phyloP scores from a whole-genome alignment of 2,113 vertebrate genomes.

The Indicator indicator region DNA sequence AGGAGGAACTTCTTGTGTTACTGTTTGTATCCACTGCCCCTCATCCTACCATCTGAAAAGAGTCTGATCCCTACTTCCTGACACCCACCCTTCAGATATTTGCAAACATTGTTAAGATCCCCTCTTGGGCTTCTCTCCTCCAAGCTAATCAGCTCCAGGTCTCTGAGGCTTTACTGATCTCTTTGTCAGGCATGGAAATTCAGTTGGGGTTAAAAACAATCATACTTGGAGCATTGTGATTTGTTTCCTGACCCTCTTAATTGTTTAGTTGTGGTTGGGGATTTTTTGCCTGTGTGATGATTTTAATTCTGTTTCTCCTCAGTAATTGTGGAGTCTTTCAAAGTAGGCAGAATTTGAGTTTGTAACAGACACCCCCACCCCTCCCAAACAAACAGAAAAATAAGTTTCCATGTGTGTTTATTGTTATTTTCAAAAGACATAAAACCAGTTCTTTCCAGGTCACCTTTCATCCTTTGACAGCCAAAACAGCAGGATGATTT shows the following conservation, averaged over 20 bases:
- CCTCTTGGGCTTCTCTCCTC: too few relatives aligned
- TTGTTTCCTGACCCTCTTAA: neutral
- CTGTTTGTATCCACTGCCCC: too few relatives aligned
- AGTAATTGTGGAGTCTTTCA: neutral
- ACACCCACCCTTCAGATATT: too few relatives aligned
- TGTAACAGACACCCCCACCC: neutral
- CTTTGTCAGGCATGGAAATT: neutral
- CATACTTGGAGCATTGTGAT: neutral
- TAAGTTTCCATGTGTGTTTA: accelerated
- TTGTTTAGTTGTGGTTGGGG: neutral
- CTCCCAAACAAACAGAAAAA: neutral
- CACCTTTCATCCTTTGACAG: neutral
- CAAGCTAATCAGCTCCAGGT: too few relatives aligned
- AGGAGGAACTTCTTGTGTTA: too few relatives aligned
- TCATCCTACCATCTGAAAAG: too few relatives aligned
- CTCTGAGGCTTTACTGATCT: neutral
- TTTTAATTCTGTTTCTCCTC: neutral
- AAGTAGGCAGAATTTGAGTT: neutral
- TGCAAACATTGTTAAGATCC: too few relatives aligned
- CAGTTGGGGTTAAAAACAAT: neutral
- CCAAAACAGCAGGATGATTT: neutral
- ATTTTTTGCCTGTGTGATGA: neutral
- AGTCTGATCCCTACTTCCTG: too few relatives aligned
- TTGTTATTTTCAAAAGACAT: neutral
- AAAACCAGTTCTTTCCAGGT: neutral